Evolutionary conservation across 1,140 invertebrate species (phyloP).

Genomic region (Saccostrea glomerata): DNA sequence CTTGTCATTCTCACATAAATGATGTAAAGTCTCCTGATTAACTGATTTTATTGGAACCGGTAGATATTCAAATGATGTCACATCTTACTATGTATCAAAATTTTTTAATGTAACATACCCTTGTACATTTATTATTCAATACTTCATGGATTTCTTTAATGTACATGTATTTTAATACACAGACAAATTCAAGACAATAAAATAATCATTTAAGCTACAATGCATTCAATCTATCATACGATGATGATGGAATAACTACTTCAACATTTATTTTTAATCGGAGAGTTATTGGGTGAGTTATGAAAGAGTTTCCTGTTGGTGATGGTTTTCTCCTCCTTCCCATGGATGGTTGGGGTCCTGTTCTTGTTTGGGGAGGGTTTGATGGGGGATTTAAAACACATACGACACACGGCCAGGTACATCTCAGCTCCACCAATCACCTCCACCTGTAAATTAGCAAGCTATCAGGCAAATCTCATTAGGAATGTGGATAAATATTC

Average conservation of each 20-base stretch:
- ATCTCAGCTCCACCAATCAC: conserved; percentile 84
- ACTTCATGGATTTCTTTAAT: not conserved
- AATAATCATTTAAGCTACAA: no score
- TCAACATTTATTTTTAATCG: conserved; percentile 42
- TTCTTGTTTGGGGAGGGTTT: conserved; percentile 56
- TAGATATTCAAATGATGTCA: no score
- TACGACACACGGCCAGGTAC: conserved; percentile 83
- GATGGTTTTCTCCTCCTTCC: conserved; percentile 40
- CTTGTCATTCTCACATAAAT: no score
- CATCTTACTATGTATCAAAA: no score
- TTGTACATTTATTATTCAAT: not conserved
- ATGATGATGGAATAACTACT: not conserved
- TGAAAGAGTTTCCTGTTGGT: conserved; percentile 52
- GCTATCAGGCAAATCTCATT: conserved; percentile 21
- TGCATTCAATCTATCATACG: not conserved
- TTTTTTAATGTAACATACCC: not conserved
- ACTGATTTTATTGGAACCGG: no score
- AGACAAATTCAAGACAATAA: no score
- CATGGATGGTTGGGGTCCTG: conserved; percentile 21
- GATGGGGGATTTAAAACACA: conserved; percentile 78
- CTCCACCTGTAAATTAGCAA: conserved; percentile 80
- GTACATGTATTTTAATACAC: not conserved
- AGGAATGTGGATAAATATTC: no score
- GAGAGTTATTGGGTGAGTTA: not conserved
- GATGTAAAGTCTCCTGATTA: no score